phyloP scores from a whole-genome alignment of 92 coral and sea anemone species.

The Virgularia gustaviana region DNA sequence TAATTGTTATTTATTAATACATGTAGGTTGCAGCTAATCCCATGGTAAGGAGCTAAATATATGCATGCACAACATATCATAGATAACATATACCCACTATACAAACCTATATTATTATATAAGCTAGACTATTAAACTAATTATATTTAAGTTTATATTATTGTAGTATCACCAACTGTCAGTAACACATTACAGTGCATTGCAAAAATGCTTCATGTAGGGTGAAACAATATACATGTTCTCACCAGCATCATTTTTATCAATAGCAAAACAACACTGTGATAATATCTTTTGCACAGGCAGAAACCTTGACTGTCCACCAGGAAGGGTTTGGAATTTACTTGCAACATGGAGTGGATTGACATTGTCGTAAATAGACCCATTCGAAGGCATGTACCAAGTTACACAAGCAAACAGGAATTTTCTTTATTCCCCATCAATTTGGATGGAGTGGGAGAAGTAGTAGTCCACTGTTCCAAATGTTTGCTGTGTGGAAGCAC shows the following conservation, averaged over 20 bases:
- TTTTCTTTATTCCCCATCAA: background rate
- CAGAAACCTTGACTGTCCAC: background rate
- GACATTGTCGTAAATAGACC: background rate
- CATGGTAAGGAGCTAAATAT: too few relatives aligned
- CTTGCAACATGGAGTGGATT: background rate
- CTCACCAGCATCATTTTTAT: background rate
- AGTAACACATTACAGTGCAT: background rate
- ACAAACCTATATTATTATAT: too few relatives aligned
- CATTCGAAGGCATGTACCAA: background rate
- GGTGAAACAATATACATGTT: background rate
- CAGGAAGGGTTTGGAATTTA: background rate
- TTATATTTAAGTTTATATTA: too few relatives aligned
- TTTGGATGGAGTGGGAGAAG: background rate
- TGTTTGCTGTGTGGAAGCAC: background rate
- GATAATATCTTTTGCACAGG: background rate
- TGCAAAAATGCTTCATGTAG: background rate
- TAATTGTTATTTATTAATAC: too few relatives aligned
- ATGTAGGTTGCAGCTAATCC: too few relatives aligned
- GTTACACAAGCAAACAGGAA: too few relatives aligned
- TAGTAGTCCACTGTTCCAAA: background rate
- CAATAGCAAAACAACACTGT: background rate
- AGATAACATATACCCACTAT: too few relatives aligned
- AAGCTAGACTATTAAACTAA: background rate
- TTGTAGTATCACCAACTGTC: background rate
- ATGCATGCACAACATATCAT: too few relatives aligned